phyloP scores from a whole-genome alignment of 1,140 invertebrate genomes.

The Daktulosphaira vitifoliae region DNA sequence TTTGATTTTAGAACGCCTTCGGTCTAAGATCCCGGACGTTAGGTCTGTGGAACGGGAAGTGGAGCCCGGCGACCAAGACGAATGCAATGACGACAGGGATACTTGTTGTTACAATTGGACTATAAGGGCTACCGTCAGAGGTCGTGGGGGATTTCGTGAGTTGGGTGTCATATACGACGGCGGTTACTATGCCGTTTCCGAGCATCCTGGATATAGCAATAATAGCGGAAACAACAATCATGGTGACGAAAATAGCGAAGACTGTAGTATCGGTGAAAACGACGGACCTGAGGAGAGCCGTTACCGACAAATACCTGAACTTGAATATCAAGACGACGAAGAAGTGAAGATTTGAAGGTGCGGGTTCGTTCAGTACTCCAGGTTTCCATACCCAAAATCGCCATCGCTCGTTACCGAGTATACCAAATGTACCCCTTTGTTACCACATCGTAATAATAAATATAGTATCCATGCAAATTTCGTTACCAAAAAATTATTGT shows the following conservation, averaged over 20 bases:
- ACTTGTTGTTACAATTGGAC: slow-evolving; percentile 94
- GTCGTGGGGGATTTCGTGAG: slow-evolving; percentile 77
- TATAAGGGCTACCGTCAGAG: slow-evolving; percentile 83
- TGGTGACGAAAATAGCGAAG: slow-evolving; percentile 64
- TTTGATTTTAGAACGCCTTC: slow-evolving; percentile 82
- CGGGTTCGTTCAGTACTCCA: too few species aligned
- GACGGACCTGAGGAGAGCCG: not conserved
- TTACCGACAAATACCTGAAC: not conserved
- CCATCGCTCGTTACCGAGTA: too few species aligned
- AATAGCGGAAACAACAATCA: slow-evolving; percentile 71
- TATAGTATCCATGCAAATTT: too few species aligned
- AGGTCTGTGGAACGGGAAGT: slow-evolving; percentile 80
- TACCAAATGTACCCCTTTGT: too few species aligned
- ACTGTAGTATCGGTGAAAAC: slow-evolving; percentile 40
- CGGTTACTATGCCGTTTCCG: slow-evolving; percentile 88
- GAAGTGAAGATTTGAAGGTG: slow-evolving; percentile 23
- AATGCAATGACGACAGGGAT: too few species aligned
- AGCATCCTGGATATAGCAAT: slow-evolving; percentile 82
- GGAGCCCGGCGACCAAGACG: slow-evolving; percentile 80
- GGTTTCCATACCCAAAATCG: too few species aligned
- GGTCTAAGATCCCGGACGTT: slow-evolving; percentile 86
- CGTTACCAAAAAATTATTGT: too few species aligned
- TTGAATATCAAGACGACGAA: not conserved
- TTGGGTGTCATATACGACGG: slow-evolving; percentile 90
- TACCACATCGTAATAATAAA: too few species aligned